These are phyloP conservation scores for Pogonomyrmex californicus DNA, from an alignment of 1,140 invertebrate species.

Conservation along the genomic window DNA sequence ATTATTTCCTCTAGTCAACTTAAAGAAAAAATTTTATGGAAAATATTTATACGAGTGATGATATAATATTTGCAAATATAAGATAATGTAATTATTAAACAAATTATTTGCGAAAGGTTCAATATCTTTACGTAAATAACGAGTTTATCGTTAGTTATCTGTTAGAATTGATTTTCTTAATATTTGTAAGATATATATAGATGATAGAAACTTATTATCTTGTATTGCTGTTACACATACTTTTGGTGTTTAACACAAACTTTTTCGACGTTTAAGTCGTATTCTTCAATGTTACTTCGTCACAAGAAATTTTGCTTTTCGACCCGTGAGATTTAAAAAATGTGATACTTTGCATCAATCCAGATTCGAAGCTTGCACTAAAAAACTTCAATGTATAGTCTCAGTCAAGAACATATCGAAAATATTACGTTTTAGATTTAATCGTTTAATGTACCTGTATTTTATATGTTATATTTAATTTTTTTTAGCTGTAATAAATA, in stretches of 20 bases:
- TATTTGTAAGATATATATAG: neutral
- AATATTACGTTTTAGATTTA: conserved; percentile 6
- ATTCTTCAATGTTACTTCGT: conserved; percentile 56
- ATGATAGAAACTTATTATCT: neutral
- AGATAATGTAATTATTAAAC: neutral
- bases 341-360: conserved; percentile 71
- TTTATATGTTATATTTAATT: neutral
- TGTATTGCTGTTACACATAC: neutral
- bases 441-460: neutral
- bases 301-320: conserved; percentile 67
- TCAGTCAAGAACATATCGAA: neutral
- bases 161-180: neutral
- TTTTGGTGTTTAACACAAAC: neutral
- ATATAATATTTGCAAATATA: neutral
- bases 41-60: neutral
- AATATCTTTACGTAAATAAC: neutral
- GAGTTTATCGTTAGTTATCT: neutral
- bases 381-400: conserved; percentile 57
- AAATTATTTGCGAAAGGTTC: neutral
- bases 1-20: neutral
- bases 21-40: conserved; percentile 1
- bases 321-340: conserved; percentile 76
- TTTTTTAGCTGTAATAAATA: neutral
- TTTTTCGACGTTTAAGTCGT: conserved; percentile 34
- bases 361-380: conserved; percentile 41